Percentiles rank a stretch among this genome's conserved stretches.
These are phyloP conservation scores for Rapana venosa DNA, from an alignment of 2,888 invertebrate genomes.

Conservation along the genomic window DNA sequence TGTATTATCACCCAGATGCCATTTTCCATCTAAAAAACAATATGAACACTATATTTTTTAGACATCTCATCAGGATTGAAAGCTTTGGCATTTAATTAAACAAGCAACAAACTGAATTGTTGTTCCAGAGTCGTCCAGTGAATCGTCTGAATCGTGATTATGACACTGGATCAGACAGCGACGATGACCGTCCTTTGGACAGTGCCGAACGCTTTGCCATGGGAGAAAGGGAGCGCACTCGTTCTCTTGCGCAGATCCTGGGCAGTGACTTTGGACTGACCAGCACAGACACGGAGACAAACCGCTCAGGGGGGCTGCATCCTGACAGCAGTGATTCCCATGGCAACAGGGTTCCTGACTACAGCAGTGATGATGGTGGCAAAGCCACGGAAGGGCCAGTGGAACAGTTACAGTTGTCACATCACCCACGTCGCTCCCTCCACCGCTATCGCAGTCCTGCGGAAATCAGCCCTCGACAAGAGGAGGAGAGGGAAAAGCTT, in stretches of 20 bases:
- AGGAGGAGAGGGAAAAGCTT: slow-evolving; percentile 26
- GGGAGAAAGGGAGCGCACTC: slow-evolving; percentile 39
- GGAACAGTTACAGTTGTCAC: not conserved
- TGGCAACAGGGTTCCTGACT: not conserved
- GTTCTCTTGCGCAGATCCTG: slow-evolving; percentile 44
- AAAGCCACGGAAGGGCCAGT: not conserved
- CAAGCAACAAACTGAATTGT: not conserved
- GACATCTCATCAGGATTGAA: no score
- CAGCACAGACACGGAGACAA: slow-evolving; percentile 32
- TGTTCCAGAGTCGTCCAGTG: slow-evolving; percentile 44
- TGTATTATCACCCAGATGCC: no score
- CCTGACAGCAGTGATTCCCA: slow-evolving; percentile 33
- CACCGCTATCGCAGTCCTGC: slow-evolving; percentile 30
- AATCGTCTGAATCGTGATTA: slow-evolving; percentile 42
- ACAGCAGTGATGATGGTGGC: slow-evolving; percentile 15
- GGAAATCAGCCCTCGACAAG: slow-evolving; percentile 21
- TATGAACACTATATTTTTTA: no score
- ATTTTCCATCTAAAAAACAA: no score
- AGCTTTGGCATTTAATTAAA: no score
- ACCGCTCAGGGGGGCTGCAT: slow-evolving; percentile 24
- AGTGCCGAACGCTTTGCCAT: slow-evolving; percentile 38
- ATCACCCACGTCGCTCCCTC: slow-evolving; percentile 19
- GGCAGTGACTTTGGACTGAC: slow-evolving; percentile 47
- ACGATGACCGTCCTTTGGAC: slow-evolving; percentile 43
- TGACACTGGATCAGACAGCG: slow-evolving; percentile 40